Evolutionary conservation across 2,888 invertebrate species (phyloP).

Genomic region (Pseudeuparius sepicola): DNA sequence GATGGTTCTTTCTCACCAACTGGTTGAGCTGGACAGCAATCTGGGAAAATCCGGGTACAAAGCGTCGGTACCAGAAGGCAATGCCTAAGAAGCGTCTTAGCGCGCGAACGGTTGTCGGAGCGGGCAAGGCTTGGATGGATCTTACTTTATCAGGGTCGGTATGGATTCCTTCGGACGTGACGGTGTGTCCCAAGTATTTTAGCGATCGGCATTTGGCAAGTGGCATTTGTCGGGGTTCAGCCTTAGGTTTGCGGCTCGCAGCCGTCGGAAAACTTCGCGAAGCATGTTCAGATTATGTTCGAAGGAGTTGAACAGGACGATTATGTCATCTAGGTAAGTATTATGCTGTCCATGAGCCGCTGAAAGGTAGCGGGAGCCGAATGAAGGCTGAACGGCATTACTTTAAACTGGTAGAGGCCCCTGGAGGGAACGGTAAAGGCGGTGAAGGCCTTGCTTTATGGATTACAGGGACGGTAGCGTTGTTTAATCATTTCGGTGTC

Average conservation of each 20-base stretch:
- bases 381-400: too few species aligned
- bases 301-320: not conserved
- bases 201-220: slow-evolving; percentile 18
- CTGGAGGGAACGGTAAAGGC: too few species aligned
- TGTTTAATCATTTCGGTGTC: not conserved
- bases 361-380: too few species aligned
- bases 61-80: slow-evolving; percentile 28
- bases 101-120: too few species aligned
- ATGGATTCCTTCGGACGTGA: too few species aligned
- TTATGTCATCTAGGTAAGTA: not conserved
- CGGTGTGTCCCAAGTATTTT: slow-evolving; percentile 26
- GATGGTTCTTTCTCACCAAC: slow-evolving; percentile 4
- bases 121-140: too few species aligned
- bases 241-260: not conserved
- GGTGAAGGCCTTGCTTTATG: too few species aligned
- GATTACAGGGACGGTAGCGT: not conserved
- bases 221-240: not conserved
- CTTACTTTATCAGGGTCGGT: slow-evolving; percentile 22
- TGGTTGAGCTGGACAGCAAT: slow-evolving; percentile 9
- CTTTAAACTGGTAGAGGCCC: too few species aligned
- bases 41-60: slow-evolving; percentile 16
- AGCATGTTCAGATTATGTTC: not conserved
- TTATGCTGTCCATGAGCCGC: not conserved
- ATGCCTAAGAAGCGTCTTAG: slow-evolving; percentile 28
- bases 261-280: not conserved